Evolutionary conservation across 2,797 vertebrate genomes (phyloP).

Genomic region (Sebastes trivittatus): DNA sequence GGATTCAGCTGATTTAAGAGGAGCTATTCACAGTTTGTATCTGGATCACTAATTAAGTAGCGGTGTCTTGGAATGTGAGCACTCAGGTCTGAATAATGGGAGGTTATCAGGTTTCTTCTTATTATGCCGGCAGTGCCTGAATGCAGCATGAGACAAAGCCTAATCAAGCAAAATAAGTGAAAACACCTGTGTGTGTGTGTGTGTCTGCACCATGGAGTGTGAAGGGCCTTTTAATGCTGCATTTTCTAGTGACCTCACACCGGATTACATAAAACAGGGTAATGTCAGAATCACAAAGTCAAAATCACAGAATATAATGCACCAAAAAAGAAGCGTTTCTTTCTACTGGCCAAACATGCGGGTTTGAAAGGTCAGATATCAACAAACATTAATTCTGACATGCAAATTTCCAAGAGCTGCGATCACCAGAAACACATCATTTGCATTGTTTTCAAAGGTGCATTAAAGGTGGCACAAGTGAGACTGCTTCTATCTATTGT

Average conservation of each 20-base stretch:
- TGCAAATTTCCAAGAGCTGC: background rate
- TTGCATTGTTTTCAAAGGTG: background rate
- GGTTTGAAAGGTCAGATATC: background rate
- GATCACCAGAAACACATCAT: background rate
- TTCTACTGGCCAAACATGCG: background rate
- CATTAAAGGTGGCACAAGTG: background rate
- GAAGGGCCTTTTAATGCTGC: slow-evolving; percentile 2
- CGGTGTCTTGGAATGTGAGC: background rate
- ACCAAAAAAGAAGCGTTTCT: background rate
- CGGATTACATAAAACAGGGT: background rate
- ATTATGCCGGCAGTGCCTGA: background rate
- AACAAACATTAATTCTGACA: background rate
- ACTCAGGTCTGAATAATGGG: background rate
- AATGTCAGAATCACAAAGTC: slow-evolving; percentile 12
- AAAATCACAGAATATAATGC: slow-evolving; percentile 1
- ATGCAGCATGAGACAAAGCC: background rate
- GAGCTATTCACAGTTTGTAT: background rate
- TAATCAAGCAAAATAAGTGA: background rate
- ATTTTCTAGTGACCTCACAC: background rate
- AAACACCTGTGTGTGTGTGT: background rate
- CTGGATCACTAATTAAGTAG: background rate
- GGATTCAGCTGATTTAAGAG: background rate
- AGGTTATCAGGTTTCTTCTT: background rate
- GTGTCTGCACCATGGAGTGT: background rate
- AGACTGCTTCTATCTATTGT: background rate